A percentile compares a stretch with the other conserved stretches of the same genome.
Evolutionary conservation across 1,140 invertebrate genomes (phyloP).

Genomic region (Andricus grossulariae): DNA sequence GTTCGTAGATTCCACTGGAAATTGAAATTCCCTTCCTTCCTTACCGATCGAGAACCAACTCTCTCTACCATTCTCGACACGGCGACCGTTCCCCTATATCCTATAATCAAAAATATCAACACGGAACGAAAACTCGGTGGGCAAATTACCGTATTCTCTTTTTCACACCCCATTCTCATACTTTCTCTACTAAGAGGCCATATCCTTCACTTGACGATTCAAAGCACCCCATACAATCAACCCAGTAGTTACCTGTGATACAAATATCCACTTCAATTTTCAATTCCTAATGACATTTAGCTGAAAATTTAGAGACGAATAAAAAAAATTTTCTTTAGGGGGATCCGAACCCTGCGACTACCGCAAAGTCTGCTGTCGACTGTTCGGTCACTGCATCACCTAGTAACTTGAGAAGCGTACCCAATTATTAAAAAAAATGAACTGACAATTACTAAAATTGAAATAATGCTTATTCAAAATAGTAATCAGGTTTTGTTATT

Average conservation of each 20-base stretch:
- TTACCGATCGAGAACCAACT: slow-evolving; percentile 42
- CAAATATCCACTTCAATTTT: too few relatives aligned
- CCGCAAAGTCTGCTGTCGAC: too few relatives aligned
- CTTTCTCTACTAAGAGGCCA: not conserved
- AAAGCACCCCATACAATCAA: not conserved
- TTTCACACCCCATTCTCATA: not conserved
- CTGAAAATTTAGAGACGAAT: too few relatives aligned
- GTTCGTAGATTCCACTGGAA: slow-evolving; percentile 66
- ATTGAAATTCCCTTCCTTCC: slow-evolving; percentile 68
- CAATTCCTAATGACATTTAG: too few relatives aligned
- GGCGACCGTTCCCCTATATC: slow-evolving; percentile 44
- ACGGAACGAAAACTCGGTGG: not conserved
- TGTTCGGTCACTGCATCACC: too few relatives aligned
- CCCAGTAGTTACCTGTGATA: not conserved
- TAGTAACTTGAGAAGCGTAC: too few relatives aligned
- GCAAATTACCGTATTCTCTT: not conserved
- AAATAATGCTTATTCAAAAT: too few relatives aligned
- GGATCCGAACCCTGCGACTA: too few relatives aligned
- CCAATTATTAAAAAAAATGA: too few relatives aligned
- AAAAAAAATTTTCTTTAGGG: too few relatives aligned
- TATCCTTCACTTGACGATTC: not conserved
- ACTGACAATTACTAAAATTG: too few relatives aligned
- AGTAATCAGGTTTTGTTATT: too few relatives aligned
- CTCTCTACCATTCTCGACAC: slow-evolving; percentile 43
- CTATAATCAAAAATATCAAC: slow-evolving; percentile 51